Conservation (phyloP, 2,888 invertebrate genomes). For the Drosophila kanekoi region DNA sequence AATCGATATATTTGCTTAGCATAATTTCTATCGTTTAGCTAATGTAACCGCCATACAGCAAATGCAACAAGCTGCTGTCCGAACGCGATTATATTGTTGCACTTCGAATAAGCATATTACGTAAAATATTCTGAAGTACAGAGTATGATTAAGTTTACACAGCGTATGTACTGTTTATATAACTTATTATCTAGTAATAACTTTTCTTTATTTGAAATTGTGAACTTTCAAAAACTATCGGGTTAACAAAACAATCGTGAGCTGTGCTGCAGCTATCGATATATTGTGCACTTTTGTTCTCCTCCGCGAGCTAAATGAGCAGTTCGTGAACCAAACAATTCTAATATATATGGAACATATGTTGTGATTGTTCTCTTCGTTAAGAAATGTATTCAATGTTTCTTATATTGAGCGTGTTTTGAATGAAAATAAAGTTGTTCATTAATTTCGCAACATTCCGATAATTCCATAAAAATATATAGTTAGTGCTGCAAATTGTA, state of each 20-base stretch:
- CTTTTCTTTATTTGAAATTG: neutral
- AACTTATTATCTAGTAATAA: neutral
- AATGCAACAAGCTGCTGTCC: conserved; percentile 38
- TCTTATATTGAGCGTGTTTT: too few species aligned
- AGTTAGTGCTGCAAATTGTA: neutral
- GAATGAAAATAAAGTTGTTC: neutral
- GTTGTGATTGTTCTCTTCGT: neutral
- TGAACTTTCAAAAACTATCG: conserved; percentile 7
- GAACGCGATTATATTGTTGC: neutral
- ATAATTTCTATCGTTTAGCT: neutral
- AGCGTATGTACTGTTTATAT: neutral
- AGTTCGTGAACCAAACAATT: neutral
- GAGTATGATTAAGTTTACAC: neutral
- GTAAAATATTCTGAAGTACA: neutral
- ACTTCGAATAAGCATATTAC: too few species aligned
- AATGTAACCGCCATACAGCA: conserved; percentile 10
- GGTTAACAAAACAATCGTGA: neutral
- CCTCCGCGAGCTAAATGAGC: neutral
- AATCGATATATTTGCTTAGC: conserved; percentile 23
- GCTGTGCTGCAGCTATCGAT: neutral
- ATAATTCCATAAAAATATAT: neutral
- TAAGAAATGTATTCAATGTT: too few species aligned
- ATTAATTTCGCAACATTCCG: neutral
- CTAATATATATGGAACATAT: neutral
- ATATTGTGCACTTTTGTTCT: neutral